Percentiles rank a stretch among this genome's conserved stretches.
These are phyloP conservation scores for Leucopsar rothschildi DNA, from an alignment of 2,113 vertebrate species.

Conservation along the genomic window DNA sequence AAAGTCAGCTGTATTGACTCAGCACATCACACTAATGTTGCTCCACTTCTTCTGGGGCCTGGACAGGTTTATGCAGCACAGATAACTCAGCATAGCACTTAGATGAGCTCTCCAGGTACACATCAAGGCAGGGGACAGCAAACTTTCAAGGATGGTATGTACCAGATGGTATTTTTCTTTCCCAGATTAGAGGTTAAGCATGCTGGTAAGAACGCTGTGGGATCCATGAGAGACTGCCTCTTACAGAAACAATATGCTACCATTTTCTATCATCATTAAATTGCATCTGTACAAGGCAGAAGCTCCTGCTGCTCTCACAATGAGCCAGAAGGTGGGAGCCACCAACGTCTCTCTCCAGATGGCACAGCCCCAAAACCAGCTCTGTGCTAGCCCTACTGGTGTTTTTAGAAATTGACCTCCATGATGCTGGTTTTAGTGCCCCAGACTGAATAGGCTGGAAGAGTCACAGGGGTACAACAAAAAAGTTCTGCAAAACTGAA, in stretches of 20 bases:
- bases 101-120: slow-evolving; percentile 13
- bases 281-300: slow-evolving; percentile 48
- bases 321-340: slow-evolving; percentile 44
- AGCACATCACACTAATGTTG: background rate
- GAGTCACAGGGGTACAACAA: background rate
- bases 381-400: background rate
- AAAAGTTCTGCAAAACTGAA: background rate
- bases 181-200: slow-evolving; percentile 58
- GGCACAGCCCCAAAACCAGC: slow-evolving; percentile 36
- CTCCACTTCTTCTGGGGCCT: background rate
- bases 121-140: slow-evolving; percentile 12
- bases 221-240: slow-evolving; percentile 49
- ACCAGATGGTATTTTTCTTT: slow-evolving; percentile 59
- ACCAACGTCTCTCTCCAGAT: slow-evolving; percentile 39
- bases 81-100: background rate
- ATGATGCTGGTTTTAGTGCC: background rate
- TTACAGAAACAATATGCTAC: slow-evolving; percentile 65
- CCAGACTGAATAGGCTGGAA: background rate
- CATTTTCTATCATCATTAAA: slow-evolving; percentile 63
- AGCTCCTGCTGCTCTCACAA: slow-evolving; percentile 50
- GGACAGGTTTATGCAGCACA: background rate
- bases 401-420: slow-evolving; percentile 27
- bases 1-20: background rate
- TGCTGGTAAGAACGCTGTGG: slow-evolving; percentile 26
- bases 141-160: slow-evolving; percentile 33